Percentiles rank a stretch among this genome's conserved stretches.
Evolutionary conservation across 2,113 vertebrate genomes (phyloP).

Genomic region (Ochotona curzoniae): DNA sequence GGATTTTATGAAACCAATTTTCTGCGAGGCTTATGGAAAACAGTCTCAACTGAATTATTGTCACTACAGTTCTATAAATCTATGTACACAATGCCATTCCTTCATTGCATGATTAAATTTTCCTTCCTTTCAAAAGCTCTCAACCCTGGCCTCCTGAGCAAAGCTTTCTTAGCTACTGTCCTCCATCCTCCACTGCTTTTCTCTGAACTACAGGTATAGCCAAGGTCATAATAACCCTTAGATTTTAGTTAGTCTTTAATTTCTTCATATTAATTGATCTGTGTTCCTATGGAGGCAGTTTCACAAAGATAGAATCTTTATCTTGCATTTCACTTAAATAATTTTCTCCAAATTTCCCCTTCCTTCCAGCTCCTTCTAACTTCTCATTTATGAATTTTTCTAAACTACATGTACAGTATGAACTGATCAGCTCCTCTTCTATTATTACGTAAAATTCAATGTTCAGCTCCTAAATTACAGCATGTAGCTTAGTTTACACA

Average conservation of each 20-base stretch:
- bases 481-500: not conserved
- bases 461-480: not conserved
- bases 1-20: slow-evolving; percentile 67
- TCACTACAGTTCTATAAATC: slow-evolving; percentile 64
- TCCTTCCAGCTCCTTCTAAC: not conserved
- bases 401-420: not conserved
- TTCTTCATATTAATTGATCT: slow-evolving; percentile 51
- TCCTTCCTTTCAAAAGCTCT: slow-evolving; percentile 55
- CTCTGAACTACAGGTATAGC: not conserved
- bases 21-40: slow-evolving; percentile 47
- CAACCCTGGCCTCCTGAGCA: slow-evolving; percentile 3
- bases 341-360: slow-evolving; percentile 29
- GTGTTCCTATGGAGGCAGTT: slow-evolving; percentile 36
- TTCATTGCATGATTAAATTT: slow-evolving; percentile 59
- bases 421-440: not conserved
- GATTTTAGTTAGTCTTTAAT: slow-evolving; percentile 55
- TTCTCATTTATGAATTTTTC: not conserved
- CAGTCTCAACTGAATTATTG: slow-evolving; percentile 56
- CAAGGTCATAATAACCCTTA: slow-evolving; percentile 52
- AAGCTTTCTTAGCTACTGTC: not conserved
- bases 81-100: slow-evolving; percentile 38
- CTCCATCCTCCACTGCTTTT: not conserved
- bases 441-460: not conserved
- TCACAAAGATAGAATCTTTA: slow-evolving; percentile 13
- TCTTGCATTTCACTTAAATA: not conserved